Evolutionary conservation across 2,888 invertebrate species (phyloP).

Genomic region (Cosmopolites sordidus): DNA sequence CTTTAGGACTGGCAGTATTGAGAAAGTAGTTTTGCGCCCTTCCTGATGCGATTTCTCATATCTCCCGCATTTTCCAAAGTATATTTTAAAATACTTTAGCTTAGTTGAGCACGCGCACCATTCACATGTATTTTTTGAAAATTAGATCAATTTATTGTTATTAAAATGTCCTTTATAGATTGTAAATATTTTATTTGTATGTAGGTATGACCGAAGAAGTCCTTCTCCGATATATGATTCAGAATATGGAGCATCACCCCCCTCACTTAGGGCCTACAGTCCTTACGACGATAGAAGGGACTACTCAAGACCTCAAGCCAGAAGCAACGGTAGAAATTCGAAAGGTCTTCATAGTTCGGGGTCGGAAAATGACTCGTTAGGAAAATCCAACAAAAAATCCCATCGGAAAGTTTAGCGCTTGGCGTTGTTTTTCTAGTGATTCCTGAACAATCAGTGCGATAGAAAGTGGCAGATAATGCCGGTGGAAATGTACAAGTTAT

Average conservation of each 20-base stretch:
- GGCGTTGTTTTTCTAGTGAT: conserved; percentile 29
- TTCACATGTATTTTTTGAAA: too few relatives aligned
- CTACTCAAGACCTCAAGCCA: conserved; percentile 40
- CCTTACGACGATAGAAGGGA: conserved; percentile 44
- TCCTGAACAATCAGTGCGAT: background rate
- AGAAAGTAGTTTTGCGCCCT: too few relatives aligned
- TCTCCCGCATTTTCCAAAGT: too few relatives aligned
- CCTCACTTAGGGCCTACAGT: conserved; percentile 50
- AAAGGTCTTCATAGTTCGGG: conserved; percentile 52
- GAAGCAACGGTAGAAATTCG: conserved; percentile 39
- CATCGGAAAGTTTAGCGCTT: conserved; percentile 39
- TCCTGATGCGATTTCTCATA: too few relatives aligned
- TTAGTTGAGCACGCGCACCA: too few relatives aligned
- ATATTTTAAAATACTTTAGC: too few relatives aligned
- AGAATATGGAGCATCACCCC: conserved; percentile 63
- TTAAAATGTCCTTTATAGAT: background rate
- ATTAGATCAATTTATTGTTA: background rate
- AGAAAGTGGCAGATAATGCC: background rate
- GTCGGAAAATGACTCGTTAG: conserved; percentile 57
- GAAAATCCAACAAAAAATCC: conserved; percentile 43
- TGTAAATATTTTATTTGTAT: conserved; percentile 2
- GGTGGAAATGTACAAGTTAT: background rate
- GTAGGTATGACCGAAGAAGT: conserved; percentile 62
- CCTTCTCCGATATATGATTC: conserved; percentile 56
- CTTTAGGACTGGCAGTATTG: too few relatives aligned